Evolutionary conservation across 2,113 vertebrate species (phyloP), one percentile per base, ranked within the genome.

Genomic region (Planiliza haematocheilus): DNA sequence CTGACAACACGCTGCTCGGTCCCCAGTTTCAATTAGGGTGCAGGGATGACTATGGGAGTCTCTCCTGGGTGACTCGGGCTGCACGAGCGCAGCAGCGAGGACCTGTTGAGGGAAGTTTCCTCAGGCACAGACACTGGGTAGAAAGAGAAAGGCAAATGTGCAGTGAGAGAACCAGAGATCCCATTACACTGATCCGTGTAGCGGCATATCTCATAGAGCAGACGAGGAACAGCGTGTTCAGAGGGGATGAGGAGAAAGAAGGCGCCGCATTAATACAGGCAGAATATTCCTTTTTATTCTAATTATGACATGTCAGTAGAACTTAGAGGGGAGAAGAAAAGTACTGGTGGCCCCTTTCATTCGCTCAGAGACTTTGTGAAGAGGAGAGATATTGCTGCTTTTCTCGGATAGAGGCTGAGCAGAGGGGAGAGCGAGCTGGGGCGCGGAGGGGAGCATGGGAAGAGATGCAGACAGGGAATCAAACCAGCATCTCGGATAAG

Each of bases 251-350:
- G 52, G 67, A 64, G 49, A 55, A 70, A 69, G 57, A 58, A 30
- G 65, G 45, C 12, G 36, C 30, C 58, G 79, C 65, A 77, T 86
- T 89, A 91, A 89, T 57, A 75, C 18, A 65, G 81, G 77, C 61
- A 46, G 86, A 91, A 91, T 88, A 89, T 92, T 91, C 84, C 71
- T 70, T 87, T 91, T 91, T 85, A 87, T 77, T 83, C 73, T 84
- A 82, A 90, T 88, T 60, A 88, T 61, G 71, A 82, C 67, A 83
- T 65, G 52, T 14, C 77, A 63, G 42, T 30, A 52, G 51, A 79
- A 68, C 59, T 70, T 68, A 71, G 41, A 70, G 39, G 42, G 71
- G 34, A 65, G 60, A 84, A 43, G 43, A 55, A 55, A 76, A 77
- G 55, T 70, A 72, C 17, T 37, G 53, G 79, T 81, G 86, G 77